Evolutionary conservation across 2,797 vertebrate species (phyloP).

Genomic region (Toxotes lorentzi): DNA sequence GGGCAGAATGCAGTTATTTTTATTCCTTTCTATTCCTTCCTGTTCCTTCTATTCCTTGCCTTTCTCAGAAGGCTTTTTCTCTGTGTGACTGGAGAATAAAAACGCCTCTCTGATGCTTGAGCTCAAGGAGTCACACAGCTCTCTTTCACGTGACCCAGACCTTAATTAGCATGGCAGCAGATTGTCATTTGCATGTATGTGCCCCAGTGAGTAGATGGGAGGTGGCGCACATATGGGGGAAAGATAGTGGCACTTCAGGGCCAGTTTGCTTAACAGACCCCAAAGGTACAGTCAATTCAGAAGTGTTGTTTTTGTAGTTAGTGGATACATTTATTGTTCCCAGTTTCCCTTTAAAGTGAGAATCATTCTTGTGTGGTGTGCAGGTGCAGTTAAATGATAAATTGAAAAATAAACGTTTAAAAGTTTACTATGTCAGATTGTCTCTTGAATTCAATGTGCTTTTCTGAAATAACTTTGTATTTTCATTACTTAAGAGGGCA

Average conservation of each 20-base stretch:
- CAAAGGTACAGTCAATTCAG: constrained; percentile 61
- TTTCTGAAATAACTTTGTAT: background rate
- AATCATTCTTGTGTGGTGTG: background rate
- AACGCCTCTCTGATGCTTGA: constrained; percentile 10
- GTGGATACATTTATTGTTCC: constrained; percentile 33
- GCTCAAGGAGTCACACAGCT: constrained; percentile 46
- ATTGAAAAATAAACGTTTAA: background rate
- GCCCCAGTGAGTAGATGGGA: constrained; percentile 68
- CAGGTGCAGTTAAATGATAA: background rate
- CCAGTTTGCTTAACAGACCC: constrained; percentile 70
- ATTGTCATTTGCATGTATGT: constrained; percentile 83
- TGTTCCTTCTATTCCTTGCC: too few species aligned
- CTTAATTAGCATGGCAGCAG: constrained; percentile 80
- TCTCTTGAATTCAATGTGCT: background rate
- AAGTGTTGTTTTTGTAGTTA: constrained; percentile 62
- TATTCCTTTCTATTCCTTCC: too few species aligned
- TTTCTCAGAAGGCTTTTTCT: constrained; percentile 36
- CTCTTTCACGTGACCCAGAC: constrained; percentile 72
- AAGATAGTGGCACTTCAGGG: constrained; percentile 66
- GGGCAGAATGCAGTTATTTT: constrained; percentile 28
- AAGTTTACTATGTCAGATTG: background rate
- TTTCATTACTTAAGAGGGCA: background rate
- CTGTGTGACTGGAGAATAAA: constrained; percentile 53
- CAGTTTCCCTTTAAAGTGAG: constrained; percentile 37
- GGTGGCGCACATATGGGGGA: constrained; percentile 48